Evolutionary conservation across 2,888 invertebrate species (phyloP), one percentile per base, ranked within the genome.

Genomic region (Thereva nobilitata): DNA sequence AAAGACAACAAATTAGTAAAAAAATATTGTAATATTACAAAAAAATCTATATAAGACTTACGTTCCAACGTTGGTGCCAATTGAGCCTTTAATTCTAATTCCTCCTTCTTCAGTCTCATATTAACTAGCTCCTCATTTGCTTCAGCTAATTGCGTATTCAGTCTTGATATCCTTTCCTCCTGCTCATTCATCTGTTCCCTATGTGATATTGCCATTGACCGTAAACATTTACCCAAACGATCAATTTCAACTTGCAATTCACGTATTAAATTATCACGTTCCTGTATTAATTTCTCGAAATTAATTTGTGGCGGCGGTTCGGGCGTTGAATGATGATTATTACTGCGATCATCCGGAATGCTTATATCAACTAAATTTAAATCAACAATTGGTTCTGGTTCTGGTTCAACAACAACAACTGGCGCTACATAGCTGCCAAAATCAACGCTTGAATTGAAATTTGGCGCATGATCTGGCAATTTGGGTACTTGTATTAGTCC

Each of bases 391-490:
- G 76, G 75, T 55, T 81, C 81, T 2, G 82, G 83, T 71, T 84
- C 84, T 70, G 84, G 83, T 72, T 89, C 87, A 1, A 93, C 92
- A 63, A 95, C 86, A 37, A 95, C 97, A 71, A 96, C 95, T 1
- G 97, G 97, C 2, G 97, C 92, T 64, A 95, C 91, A 77, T 99
- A 98, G 34, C 92, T 92, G 64, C 92, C 89, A 75, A 99, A 87
- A 78, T 97, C 97, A 53, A 95, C 90, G 83, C 85, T 85, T 70
- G 92, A 86, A 71, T 95, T 84, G 83, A 99, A 98, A 82, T 99
- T 98, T 0, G 98, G 99, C 67, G 97, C 95, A 74, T 89, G 88
- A 82, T 94, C 90, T 3, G 98, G 97, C 75, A 99, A 83, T 45
- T 90, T 86, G 3, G 98, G 97, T 72, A 98, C 90, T 64, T 93